A percentile compares a stretch with the other conserved stretches of the same genome.
Conservation (phyloP, 2,797 vertebrate genomes). For the Lycodopsis pacificus region DNA sequence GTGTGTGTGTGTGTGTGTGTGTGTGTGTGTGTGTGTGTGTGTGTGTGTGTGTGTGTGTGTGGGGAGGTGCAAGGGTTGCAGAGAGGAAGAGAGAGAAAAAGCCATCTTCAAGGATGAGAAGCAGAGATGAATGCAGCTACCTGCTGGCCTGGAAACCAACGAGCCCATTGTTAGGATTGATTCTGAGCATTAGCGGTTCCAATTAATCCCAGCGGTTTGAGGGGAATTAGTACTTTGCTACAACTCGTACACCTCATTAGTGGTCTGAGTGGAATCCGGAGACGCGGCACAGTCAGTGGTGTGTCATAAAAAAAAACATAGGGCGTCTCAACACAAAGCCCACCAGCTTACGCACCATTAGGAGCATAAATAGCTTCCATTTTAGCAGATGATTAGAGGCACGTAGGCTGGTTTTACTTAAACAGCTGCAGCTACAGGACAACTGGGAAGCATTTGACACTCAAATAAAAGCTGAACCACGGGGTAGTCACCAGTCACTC, state of each 20-base stretch:
- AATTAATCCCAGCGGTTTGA: conserved; percentile 71
- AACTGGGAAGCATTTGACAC: conserved; percentile 43
- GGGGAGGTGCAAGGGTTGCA: not conserved
- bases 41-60: not conserved
- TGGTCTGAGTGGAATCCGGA: conserved; percentile 56
- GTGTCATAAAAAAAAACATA: conserved; percentile 38
- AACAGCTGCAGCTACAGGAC: conserved; percentile 23
- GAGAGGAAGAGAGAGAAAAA: conserved; percentile 26
- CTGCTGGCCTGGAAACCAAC: conserved; percentile 60
- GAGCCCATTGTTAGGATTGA: conserved; percentile 59
- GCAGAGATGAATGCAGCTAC: conserved; percentile 48
- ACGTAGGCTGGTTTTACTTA: conserved; percentile 32
- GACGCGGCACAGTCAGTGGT: conserved; percentile 32
- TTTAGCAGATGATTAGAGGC: conserved; percentile 33
- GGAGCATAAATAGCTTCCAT: conserved; percentile 42
- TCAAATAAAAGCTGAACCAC: conserved; percentile 47
- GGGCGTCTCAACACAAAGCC: conserved; percentile 38
- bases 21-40: not conserved
- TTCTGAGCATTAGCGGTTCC: conserved; percentile 58
- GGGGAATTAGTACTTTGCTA: conserved; percentile 70
- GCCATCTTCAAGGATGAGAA: conserved; percentile 43
- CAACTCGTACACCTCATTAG: conserved; percentile 70
- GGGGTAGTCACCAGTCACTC: conserved; percentile 36
- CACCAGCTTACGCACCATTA: conserved; percentile 10
- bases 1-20: no score